These are phyloP conservation scores for Calliphora vomitoria DNA, from an alignment of 2,888 invertebrate species.

Conservation along the genomic window DNA sequence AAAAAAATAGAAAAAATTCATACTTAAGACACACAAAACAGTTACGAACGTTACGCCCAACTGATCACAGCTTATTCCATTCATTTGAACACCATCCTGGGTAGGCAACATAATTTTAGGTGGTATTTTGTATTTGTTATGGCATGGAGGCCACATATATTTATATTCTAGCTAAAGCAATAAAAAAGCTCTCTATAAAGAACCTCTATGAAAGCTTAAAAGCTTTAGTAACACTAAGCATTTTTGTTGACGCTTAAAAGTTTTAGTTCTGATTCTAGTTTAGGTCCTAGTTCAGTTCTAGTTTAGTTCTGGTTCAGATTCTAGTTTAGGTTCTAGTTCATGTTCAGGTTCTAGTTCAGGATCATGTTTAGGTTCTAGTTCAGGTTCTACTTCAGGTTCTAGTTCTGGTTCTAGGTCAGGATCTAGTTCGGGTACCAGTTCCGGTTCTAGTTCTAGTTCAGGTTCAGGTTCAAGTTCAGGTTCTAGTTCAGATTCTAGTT, in stretches of 20 bases:
- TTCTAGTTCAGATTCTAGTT: too few relatives aligned
- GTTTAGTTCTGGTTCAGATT: neutral
- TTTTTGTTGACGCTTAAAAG: neutral
- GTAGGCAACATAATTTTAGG: neutral
- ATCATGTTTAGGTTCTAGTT: neutral
- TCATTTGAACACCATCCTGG: slow-evolving; percentile 31
- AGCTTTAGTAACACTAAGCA: neutral
- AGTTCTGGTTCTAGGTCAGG: too few relatives aligned
- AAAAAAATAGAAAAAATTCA: slow-evolving; percentile 17
- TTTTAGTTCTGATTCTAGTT: too few relatives aligned
- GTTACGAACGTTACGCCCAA: slow-evolving; percentile 69
- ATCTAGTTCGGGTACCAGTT: too few relatives aligned
- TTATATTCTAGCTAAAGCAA: too few relatives aligned
- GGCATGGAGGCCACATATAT: neutral
- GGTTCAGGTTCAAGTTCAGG: too few relatives aligned
- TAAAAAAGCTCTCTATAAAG: too few relatives aligned
- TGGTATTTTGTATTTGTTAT: neutral
- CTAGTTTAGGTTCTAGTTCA: neutral
- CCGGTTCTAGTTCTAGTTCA: too few relatives aligned
- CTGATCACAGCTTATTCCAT: slow-evolving; percentile 47
- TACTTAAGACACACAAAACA: slow-evolving; percentile 32
- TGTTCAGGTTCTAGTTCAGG: neutral
- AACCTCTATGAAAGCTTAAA: neutral
- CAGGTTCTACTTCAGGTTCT: too few relatives aligned
- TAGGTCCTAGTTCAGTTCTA: neutral